Evolutionary conservation across 1,140 invertebrate species (phyloP), one percentile per base, ranked within the genome.

Genomic region (Tigriopus japonicus): DNA sequence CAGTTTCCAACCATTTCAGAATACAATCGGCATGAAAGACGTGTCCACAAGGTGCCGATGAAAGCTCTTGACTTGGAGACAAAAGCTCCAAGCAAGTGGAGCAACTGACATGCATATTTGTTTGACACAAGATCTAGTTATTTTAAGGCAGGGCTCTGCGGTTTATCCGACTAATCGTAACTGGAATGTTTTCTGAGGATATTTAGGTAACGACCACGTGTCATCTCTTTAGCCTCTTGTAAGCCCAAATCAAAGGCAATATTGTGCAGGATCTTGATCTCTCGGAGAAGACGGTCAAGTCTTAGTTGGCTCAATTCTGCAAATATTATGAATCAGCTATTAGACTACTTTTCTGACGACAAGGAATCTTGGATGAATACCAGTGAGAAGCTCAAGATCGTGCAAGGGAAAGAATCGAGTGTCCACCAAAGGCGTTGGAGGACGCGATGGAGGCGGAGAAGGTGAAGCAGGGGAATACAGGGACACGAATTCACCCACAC

Each of bases 201-300:
- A 73, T 91, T 89, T 45, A 96, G 76, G 71, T 92, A 90, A 74
- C 92, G 92, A 41, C 90, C 91, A 65, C 90, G 75, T 0, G 90
- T 93, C 85, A 95, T 91, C 77, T 96, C 92, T 70, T 91, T 90
- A 0, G 89, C 82, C 77, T 97, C 91, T 69, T 93, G 88, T 14
- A 91, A 71, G 7, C 90, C 91, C 19, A 97, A 73, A 69, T 92
- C 87, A 72, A 94, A 96, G 6, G 91, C 89, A 28, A 87, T 74
- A 69, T 95, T 90, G 69, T 95, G 88, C 19, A 96, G 59, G 41
- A 56, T 56, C 24, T 54, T 60, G 7, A 62, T 60, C 21, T 64
- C 63, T 5, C 60, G 43, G 51, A 62, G 52, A 6, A 64, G 56
- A 35, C 28, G 28, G 28, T 35, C 28, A 3, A 35, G 28, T 5